Evolutionary conservation across 2,113 vertebrate genomes (phyloP).

Genomic region (Scomber colias): DNA sequence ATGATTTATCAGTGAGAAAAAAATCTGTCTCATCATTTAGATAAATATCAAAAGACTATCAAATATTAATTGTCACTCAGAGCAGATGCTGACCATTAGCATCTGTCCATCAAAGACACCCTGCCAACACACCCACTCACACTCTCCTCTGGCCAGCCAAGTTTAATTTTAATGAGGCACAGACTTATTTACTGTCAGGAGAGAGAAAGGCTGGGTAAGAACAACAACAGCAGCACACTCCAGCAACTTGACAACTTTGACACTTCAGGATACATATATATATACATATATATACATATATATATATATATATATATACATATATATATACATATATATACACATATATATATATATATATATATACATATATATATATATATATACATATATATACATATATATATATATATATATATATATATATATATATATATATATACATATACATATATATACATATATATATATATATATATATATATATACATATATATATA

Average conservation of each 20-base stretch:
- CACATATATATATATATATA: too few relatives aligned
- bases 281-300: too few relatives aligned
- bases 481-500: background rate
- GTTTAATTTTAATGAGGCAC: conserved; percentile 53
- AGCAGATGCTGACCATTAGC: conserved; percentile 44
- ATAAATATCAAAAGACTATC: conserved; percentile 25
- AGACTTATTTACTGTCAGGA: conserved; percentile 5
- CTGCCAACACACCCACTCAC: conserved; percentile 28
- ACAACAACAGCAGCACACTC: background rate
- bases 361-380: background rate
- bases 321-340: too few relatives aligned
- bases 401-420: too few relatives aligned
- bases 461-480: too few relatives aligned
- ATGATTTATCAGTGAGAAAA: conserved; percentile 12
- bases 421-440: background rate
- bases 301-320: background rate
- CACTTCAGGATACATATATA: background rate
- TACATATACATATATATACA: background rate
- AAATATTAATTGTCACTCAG: conserved; percentile 32
- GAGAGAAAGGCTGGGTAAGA: background rate
- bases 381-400: background rate
- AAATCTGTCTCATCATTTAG: conserved; percentile 14
- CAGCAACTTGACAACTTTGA: conserved; percentile 8
- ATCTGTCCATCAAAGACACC: conserved; percentile 28
- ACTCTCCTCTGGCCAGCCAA: conserved; percentile 8